phyloP scores from a whole-genome alignment of 1,140 invertebrate species.

The Drosophila nigrodunni region DNA sequence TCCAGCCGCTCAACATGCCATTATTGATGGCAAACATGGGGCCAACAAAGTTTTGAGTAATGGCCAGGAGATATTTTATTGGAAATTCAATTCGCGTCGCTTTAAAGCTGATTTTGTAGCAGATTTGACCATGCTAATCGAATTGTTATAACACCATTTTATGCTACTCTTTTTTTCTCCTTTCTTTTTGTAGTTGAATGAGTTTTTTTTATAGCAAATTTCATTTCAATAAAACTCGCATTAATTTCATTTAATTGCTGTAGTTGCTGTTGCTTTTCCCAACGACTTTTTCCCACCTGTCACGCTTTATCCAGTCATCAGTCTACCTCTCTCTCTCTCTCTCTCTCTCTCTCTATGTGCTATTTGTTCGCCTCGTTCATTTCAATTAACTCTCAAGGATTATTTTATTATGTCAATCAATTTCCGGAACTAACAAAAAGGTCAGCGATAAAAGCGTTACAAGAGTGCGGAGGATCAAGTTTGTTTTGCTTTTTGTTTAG shows the following conservation, averaged over 20 bases:
- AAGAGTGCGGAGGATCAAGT: constrained; percentile 6
- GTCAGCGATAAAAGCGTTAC: constrained; percentile 57
- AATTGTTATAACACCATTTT: constrained; percentile 30
- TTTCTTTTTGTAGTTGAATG: neutral
- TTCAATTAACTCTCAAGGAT: constrained; percentile 81
- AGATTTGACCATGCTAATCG: constrained; percentile 32
- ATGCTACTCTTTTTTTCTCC: constrained; percentile 1
- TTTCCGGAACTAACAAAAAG: constrained; percentile 76
- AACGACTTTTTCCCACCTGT: constrained; percentile 57
- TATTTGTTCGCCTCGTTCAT: constrained; percentile 58
- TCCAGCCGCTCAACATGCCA: neutral
- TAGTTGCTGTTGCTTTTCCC: constrained; percentile 47
- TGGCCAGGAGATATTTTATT: constrained; percentile 34
- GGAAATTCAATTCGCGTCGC: constrained; percentile 60
- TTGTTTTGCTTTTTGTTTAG: constrained; percentile 19
- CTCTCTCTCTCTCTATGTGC: neutral
- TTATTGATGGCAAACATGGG: constrained; percentile 76
- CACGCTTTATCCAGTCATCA: constrained; percentile 58
- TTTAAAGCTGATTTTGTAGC: constrained; percentile 26
- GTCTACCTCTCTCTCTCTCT: constrained; percentile 1
- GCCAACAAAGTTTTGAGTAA: constrained; percentile 46
- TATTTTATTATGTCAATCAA: constrained; percentile 83
- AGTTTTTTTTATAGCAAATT: constrained; percentile 66
- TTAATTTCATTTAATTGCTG: constrained; percentile 79
- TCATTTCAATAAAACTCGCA: constrained; percentile 80